A percentile compares a stretch with the other conserved stretches of the same genome.
phyloP scores from a whole-genome alignment of 1,140 invertebrate genomes.

The Hyphantria cunea region DNA sequence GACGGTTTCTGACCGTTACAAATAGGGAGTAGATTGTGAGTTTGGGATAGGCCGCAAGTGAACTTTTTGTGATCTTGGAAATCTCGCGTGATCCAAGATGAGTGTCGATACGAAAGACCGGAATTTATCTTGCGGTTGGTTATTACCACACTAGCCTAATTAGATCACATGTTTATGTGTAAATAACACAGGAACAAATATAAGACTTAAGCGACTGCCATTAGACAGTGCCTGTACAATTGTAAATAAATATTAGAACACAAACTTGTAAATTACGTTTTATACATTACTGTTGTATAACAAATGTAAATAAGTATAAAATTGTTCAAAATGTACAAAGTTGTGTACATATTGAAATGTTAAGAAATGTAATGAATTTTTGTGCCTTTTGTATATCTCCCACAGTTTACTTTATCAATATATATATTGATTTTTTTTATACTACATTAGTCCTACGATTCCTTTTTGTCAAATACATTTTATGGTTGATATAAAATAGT shows the following conservation, averaged over 20 bases:
- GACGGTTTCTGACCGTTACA: conserved; percentile 20
- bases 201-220: conserved; percentile 7
- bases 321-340: conserved; percentile 29
- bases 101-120: neutral
- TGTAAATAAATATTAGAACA: conserved; percentile 12
- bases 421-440: neutral
- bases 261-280: conserved; percentile 6
- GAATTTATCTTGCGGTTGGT: conserved; percentile 5
- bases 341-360: conserved; percentile 37
- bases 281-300: conserved; percentile 5
- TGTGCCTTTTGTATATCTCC: conserved; percentile 36
- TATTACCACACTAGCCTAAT: neutral
- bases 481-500: neutral
- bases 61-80: conserved; percentile 1
- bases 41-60: neutral
- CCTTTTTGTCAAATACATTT: neutral
- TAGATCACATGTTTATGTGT: conserved; percentile 7
- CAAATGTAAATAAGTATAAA: conserved; percentile 27
- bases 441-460: too few species aligned
- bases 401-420: conserved; percentile 1
- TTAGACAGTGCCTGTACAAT: conserved; percentile 7
- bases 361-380: conserved; percentile 32
- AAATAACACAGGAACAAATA: conserved; percentile 21
- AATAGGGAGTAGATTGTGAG: neutral
- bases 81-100: neutral